A percentile compares a stretch with the other conserved stretches of the same genome.
phyloP scores from a whole-genome alignment of 2,888 invertebrate species.

The Cerceris rybyensis region DNA sequence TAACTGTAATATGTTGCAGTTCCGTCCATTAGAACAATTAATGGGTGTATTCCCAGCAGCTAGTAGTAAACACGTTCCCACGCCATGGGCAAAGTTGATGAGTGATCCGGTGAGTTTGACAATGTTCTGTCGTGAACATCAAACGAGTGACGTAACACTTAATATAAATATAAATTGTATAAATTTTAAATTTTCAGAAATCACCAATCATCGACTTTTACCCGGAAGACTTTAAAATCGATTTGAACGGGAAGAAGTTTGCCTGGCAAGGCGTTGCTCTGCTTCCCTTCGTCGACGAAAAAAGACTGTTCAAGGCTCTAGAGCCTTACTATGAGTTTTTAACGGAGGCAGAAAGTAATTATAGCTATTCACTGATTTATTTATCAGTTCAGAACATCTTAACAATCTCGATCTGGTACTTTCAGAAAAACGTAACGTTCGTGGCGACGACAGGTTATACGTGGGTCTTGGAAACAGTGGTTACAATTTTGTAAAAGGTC shows the following conservation, averaged over 20 bases:
- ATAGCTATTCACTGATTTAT: slow-evolving; percentile 41
- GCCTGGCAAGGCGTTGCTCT: slow-evolving; percentile 99
- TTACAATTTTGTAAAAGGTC: slow-evolving; percentile 87
- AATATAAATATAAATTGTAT: background rate
- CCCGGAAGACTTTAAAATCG: slow-evolving; percentile 98
- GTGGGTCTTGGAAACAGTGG: slow-evolving; percentile 88
- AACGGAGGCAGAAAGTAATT: slow-evolving; percentile 91
- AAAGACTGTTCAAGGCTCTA: slow-evolving; percentile 91
- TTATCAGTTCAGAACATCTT: background rate
- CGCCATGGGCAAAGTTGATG: slow-evolving; percentile 97
- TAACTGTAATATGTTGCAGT: slow-evolving; percentile 83
- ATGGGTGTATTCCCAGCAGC: slow-evolving; percentile 99
- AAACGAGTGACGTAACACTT: background rate
- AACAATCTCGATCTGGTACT: background rate
- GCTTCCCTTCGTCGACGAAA: slow-evolving; percentile 98
- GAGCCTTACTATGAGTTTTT: slow-evolving; percentile 90
- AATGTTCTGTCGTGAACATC: background rate
- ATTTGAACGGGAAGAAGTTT: slow-evolving; percentile 99
- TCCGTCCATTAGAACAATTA: slow-evolving; percentile 98
- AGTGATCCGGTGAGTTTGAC: slow-evolving; percentile 87
- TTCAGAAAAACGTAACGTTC: slow-evolving; percentile 89
- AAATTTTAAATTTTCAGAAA: slow-evolving; percentile 80
- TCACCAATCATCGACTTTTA: slow-evolving; percentile 99
- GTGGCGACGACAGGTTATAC: slow-evolving; percentile 96
- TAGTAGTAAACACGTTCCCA: slow-evolving; percentile 95